These are phyloP conservation scores for Delia radicum DNA, from an alignment of 1,140 invertebrate genomes.

Conservation along the genomic window DNA sequence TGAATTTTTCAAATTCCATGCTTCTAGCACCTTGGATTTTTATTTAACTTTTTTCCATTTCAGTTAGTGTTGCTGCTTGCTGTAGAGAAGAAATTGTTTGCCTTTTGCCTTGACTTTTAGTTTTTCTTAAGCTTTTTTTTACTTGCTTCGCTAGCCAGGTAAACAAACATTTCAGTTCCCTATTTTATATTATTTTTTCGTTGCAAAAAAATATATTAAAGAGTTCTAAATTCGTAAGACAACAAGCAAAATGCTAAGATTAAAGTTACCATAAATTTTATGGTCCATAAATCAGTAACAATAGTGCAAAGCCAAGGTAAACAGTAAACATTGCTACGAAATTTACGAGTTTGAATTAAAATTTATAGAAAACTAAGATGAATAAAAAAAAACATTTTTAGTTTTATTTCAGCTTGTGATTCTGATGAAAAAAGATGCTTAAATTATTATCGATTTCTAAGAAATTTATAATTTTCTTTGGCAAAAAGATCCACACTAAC, in stretches of 20 bases:
- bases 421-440: too few species aligned
- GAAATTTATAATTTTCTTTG: too few species aligned
- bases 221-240: not conserved
- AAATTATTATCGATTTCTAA: too few species aligned
- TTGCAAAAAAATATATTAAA: not conserved
- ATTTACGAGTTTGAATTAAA: not conserved
- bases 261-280: conserved; percentile 30
- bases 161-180: not conserved
- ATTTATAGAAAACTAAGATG: not conserved
- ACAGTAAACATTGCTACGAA: not conserved
- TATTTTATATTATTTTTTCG: not conserved
- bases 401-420: too few species aligned
- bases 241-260: conserved; percentile 26
- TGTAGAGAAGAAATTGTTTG: not conserved
- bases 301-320: conserved; percentile 1
- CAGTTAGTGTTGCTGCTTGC: not conserved
- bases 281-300: conserved; percentile 26
- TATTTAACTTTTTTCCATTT: not conserved
- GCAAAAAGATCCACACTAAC: too few species aligned
- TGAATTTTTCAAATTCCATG: not conserved
- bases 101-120: not conserved
- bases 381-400: too few species aligned
- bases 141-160: not conserved
- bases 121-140: not conserved
- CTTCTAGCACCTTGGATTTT: not conserved